phyloP scores from a whole-genome alignment of 2,113 vertebrate species.

The Geococcyx californianus region DNA sequence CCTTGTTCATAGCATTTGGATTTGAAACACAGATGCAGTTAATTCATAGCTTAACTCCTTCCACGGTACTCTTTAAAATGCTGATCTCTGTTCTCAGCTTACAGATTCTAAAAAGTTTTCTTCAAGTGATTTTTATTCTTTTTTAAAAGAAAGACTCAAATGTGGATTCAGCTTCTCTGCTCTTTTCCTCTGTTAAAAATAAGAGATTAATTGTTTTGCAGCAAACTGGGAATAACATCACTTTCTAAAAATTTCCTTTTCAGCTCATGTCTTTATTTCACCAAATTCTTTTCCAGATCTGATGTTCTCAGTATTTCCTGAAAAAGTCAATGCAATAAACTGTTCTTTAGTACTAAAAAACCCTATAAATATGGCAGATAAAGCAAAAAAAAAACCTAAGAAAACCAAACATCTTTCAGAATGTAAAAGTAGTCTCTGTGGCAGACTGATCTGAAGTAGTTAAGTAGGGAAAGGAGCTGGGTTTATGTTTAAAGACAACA shows the following conservation, averaged over 20 bases:
- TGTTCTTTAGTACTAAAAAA: not conserved
- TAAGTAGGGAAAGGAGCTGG: not conserved
- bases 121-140: constrained; percentile 5
- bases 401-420: too few relatives aligned
- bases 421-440: not conserved
- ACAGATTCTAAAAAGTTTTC: constrained; percentile 1
- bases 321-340: not conserved
- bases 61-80: constrained; percentile 12
- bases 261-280: constrained; percentile 29
- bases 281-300: constrained; percentile 40
- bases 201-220: constrained; percentile 32
- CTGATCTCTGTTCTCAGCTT: not conserved
- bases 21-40: constrained; percentile 62
- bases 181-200: constrained; percentile 20
- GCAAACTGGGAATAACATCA: constrained; percentile 62
- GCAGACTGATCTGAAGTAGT: not conserved
- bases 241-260: constrained; percentile 51
- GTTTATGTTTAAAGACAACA: not conserved
- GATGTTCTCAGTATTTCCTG: not conserved
- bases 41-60: constrained; percentile 58
- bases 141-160: not conserved
- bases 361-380: not conserved
- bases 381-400: not conserved
- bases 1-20: constrained; percentile 61
- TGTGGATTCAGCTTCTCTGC: not conserved